Evolutionary conservation across 2,888 invertebrate genomes (phyloP), one percentile per base, ranked within the genome.

Genomic region (Sericinus montela): DNA sequence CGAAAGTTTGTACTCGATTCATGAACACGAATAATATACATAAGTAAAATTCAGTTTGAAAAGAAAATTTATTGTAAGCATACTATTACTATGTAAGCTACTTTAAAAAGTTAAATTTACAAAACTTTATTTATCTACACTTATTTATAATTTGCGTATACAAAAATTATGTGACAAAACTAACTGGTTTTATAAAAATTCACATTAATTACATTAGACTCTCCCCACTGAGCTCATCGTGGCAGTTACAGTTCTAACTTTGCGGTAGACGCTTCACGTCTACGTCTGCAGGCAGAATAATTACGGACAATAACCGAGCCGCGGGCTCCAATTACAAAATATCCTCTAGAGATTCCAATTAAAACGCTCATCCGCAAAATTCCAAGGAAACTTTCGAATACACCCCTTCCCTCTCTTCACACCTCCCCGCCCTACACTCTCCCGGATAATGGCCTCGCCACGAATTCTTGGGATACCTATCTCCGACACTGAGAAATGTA

Each of bases 301-400:
- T 47, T 47, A 47, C 54, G 51, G 54, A 61, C 59, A 59, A 60
- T 57, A 19, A 51, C 45, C 41, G 55, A 62, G 55, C 60, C 67
- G 57, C 60, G 62, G 69, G 68, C 69, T 66, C 75, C 79, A 86
- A 80, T 85, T 83, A 84, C 82, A 80, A 80, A 86, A 83, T 84
- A 80, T 84, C 77, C 83, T 67, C 73, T 66, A 68, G 72, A 71
- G 79, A 77, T 80, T 80, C 83, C 80, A 87, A 88, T 87, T 88
- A 87, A 87, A 85, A 77, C 85, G 77, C 74, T 82, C 80, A 82
- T 80, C 82, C 85, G 75, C 82, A 81, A 80, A 80, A 87, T 86
- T 81, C 85, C 83, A 63, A 63, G 72, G 73, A 74, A 83, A 83
- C 72, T 83, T 85, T 73, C 65, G 66, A 8, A 70, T 75, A 70